Evolutionary conservation across 1,140 invertebrate genomes (phyloP).

Genomic region (Plectrocnemia conspersa): DNA sequence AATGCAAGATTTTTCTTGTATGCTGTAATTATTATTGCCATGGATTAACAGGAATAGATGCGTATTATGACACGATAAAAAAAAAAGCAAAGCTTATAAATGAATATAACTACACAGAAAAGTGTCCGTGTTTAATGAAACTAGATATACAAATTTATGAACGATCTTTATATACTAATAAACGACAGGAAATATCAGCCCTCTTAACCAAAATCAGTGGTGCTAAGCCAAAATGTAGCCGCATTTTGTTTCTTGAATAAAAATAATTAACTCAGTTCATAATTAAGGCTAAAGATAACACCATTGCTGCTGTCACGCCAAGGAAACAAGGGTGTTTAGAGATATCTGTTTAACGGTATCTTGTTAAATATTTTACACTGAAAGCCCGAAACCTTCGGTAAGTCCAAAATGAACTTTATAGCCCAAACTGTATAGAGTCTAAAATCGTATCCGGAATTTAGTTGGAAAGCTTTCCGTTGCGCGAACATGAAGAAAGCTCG

Average conservation of each 20-base stretch:
- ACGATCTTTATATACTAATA: too few species aligned
- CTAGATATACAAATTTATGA: too few species aligned
- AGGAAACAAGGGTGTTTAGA: conserved; percentile 20
- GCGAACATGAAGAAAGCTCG: conserved; percentile 32
- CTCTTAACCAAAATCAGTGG: too few species aligned
- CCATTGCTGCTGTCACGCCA: conserved; percentile 25
- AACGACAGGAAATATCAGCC: too few species aligned
- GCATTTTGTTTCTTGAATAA: conserved; percentile 23
- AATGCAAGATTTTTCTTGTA: too few species aligned
- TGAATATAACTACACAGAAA: too few species aligned
- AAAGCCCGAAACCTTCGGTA: background rate
- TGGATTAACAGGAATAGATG: too few species aligned
- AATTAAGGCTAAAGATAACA: conserved; percentile 35
- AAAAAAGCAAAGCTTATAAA: too few species aligned
- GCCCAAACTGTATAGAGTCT: background rate
- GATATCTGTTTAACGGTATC: conserved; percentile 33
- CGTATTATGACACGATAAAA: too few species aligned
- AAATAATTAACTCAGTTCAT: conserved; percentile 35
- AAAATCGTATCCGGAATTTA: conserved; percentile 4
- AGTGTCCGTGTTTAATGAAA: too few species aligned
- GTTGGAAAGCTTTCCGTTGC: background rate
- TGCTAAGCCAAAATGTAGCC: background rate
- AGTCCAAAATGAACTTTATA: background rate
- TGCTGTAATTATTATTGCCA: too few species aligned
- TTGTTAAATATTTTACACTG: conserved; percentile 25